A percentile compares a stretch with the other conserved stretches of the same genome.
These are phyloP conservation scores for Agapornis roseicollis DNA, from an alignment of 2,113 vertebrate genomes.

Conservation along the genomic window DNA sequence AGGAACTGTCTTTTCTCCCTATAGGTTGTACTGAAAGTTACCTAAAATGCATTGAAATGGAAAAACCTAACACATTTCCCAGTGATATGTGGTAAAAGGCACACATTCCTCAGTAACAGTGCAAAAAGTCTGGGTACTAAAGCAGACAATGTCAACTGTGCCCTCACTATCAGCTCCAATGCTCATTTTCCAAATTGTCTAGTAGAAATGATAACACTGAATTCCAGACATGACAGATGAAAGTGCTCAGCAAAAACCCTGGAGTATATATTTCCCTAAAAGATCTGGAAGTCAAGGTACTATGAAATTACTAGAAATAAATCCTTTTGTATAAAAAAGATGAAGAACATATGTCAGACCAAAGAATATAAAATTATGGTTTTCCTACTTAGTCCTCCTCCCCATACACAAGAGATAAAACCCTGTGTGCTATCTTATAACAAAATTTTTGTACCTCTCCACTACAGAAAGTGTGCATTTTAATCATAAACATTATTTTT, in stretches of 20 bases:
- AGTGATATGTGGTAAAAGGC: background rate
- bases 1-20: background rate
- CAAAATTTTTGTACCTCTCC: background rate
- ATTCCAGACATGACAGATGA: background rate
- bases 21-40: background rate
- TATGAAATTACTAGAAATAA: background rate
- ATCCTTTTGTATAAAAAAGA: background rate
- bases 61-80: background rate
- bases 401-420: background rate
- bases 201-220: background rate
- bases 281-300: background rate
- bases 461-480: background rate
- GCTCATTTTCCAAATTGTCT: background rate
- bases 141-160: background rate
- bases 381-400: background rate
- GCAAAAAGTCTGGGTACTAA: background rate
- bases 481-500: background rate
- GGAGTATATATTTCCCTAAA: background rate
- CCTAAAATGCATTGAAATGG: background rate
- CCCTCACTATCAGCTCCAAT: background rate
- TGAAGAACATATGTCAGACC: background rate
- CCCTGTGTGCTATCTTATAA: rapidly evolving
- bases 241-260: background rate
- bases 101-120: background rate
- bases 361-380: background rate